Percentiles rank a stretch among this genome's conserved stretches.
These are phyloP conservation scores for Rhodeus uyekii DNA, from an alignment of 2,797 vertebrate genomes.

Conservation along the genomic window DNA sequence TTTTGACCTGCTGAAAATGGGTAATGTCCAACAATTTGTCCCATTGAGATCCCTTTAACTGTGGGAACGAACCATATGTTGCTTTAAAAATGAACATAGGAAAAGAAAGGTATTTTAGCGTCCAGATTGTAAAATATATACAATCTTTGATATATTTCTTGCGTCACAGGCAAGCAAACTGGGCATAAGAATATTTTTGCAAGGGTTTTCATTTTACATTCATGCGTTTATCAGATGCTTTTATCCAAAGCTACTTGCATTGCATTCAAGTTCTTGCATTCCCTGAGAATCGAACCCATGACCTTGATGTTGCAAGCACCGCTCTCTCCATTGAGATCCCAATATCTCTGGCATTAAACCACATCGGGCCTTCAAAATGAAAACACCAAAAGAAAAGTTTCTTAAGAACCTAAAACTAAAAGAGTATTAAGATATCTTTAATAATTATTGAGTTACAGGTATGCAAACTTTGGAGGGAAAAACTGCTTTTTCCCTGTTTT, in stretches of 20 bases:
- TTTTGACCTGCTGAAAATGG: neutral
- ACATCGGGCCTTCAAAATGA: neutral
- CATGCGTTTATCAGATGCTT: no score
- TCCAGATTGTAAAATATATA: neutral
- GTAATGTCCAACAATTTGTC: neutral
- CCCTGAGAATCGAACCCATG: no score
- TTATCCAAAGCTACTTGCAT: no score
- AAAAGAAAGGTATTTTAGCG: neutral
- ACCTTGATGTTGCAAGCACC: no score
- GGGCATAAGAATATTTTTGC: fast-evolving
- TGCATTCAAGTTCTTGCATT: no score
- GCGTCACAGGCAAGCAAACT: neutral
- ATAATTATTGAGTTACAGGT: neutral
- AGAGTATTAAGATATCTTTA: neutral
- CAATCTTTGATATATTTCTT: neutral
- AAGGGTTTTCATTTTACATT: no score
- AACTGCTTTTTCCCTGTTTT: neutral
- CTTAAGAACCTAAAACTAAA: neutral
- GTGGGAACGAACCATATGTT: neutral
- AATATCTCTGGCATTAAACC: neutral
- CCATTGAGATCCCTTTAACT: neutral
- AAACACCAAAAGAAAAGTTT: neutral
- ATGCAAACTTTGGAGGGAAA: neutral
- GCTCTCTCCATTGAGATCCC: no score
- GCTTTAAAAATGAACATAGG: neutral